Evolutionary conservation across 2,797 vertebrate species (phyloP).

Genomic region (Megaceryle alcyon): DNA sequence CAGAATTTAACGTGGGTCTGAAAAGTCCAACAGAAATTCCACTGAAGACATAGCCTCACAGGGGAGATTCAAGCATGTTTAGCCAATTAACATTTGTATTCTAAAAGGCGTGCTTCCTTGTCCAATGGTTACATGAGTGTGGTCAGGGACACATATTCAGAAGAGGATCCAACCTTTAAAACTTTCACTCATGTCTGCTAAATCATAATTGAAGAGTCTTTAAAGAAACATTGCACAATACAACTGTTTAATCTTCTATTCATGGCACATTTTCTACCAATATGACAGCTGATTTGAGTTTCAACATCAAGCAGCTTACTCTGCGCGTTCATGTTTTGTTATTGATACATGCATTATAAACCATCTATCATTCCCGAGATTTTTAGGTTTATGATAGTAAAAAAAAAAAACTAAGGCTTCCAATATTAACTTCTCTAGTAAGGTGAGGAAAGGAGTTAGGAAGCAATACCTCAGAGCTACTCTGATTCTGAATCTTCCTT

Average conservation of each 20-base stretch:
- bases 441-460: background rate
- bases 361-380: background rate
- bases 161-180: background rate
- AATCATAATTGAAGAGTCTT: background rate
- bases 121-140: background rate
- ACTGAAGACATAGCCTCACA: background rate
- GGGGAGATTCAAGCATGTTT: background rate
- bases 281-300: background rate
- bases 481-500: background rate
- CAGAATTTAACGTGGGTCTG: rapidly evolving
- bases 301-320: background rate
- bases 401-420: background rate
- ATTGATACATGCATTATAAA: background rate
- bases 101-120: background rate
- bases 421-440: background rate
- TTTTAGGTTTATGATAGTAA: background rate
- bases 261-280: background rate
- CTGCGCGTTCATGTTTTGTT: background rate
- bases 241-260: background rate
- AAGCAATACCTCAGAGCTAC: background rate
- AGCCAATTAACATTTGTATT: background rate
- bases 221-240: background rate
- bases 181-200: background rate
- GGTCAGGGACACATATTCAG: background rate
- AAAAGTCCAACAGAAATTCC: background rate